Conservation (phyloP, 2,888 invertebrate species). For the Pterostichus niger region DNA sequence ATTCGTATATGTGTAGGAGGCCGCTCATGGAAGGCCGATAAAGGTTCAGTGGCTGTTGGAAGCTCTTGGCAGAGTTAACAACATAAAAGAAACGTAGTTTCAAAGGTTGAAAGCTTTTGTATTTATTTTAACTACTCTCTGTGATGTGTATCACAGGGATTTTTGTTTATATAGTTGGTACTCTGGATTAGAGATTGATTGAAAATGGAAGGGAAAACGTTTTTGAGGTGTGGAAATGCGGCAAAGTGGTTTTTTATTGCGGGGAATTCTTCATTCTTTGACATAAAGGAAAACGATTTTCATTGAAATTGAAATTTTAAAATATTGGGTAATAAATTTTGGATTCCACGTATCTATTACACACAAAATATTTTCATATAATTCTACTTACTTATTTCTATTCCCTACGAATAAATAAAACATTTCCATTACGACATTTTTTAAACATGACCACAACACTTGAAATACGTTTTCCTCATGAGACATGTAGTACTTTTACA, state of each 20-base stretch:
- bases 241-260: conserved; percentile 31
- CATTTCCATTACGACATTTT: too few relatives aligned
- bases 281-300: too few relatives aligned
- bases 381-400: too few relatives aligned
- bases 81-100: conserved; percentile 35
- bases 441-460: too few relatives aligned
- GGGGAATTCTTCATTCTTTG: neutral
- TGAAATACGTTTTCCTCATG: too few relatives aligned
- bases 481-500: too few relatives aligned
- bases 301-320: too few relatives aligned
- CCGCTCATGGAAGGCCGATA: conserved; percentile 1
- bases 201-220: conserved; percentile 4
- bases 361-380: too few relatives aligned
- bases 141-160: conserved; percentile 52
- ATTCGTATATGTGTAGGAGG: neutral
- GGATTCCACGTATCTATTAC: too few relatives aligned
- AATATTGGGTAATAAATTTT: too few relatives aligned
- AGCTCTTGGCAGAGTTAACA: conserved; percentile 38
- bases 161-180: conserved; percentile 47
- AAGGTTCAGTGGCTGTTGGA: conserved; percentile 14
- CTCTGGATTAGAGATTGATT: conserved; percentile 20
- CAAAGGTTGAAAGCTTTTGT: conserved; percentile 43
- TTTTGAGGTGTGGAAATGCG: conserved; percentile 26
- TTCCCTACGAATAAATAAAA: too few relatives aligned
- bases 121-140: conserved; percentile 47